A percentile compares a stretch with the other conserved stretches of the same genome.
Evolutionary conservation across 1,140 invertebrate species (phyloP).

Genomic region (Cataglyphis hispanica): DNA sequence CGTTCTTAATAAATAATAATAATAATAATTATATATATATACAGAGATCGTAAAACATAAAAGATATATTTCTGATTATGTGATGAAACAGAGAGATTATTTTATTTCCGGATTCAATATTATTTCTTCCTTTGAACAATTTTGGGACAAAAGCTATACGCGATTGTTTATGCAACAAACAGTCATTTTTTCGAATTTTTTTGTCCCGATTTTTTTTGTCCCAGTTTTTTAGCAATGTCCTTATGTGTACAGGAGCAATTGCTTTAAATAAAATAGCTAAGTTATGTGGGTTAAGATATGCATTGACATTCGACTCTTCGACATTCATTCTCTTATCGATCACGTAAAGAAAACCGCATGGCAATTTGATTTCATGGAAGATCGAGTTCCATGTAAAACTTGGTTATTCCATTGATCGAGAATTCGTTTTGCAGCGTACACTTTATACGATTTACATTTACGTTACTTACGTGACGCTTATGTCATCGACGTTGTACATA

Average conservation of each 20-base stretch:
- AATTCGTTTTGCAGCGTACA: conserved; percentile 11
- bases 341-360: conserved; percentile 46
- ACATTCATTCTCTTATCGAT: conserved; percentile 29
- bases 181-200: not conserved
- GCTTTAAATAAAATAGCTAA: conserved; percentile 27
- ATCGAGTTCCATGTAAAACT: conserved; percentile 26
- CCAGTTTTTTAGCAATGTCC: too few species aligned
- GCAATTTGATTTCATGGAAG: conserved; percentile 53
- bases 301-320: conserved; percentile 49
- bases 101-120: too few species aligned
- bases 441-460: conserved; percentile 38
- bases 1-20: too few species aligned
- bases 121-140: too few species aligned
- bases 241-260: not conserved
- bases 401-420: not conserved
- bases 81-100: too few species aligned
- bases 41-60: too few species aligned
- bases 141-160: too few species aligned
- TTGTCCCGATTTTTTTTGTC: too few species aligned
- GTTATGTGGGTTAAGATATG: not conserved
- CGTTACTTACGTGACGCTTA: conserved; percentile 28
- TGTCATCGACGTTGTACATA: not conserved
- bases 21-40: too few species aligned
- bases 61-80: too few species aligned
- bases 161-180: too few species aligned